A percentile compares a stretch with the other conserved stretches of the same genome.
phyloP scores from a whole-genome alignment of 2,888 invertebrate species.

The Noctua janthina region DNA sequence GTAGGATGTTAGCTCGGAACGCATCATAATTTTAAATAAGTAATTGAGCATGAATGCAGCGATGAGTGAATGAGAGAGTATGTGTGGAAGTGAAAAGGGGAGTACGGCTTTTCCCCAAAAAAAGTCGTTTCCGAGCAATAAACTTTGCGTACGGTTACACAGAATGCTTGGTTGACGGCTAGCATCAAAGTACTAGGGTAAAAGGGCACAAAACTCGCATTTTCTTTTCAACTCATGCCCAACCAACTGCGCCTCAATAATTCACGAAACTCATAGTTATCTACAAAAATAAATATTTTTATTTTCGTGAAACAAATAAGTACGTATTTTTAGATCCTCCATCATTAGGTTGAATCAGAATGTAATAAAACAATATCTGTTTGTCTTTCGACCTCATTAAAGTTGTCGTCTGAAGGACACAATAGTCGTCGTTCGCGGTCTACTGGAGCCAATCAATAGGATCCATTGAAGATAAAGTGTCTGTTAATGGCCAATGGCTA shows the following conservation, averaged over 20 bases:
- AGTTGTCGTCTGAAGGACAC: conserved; percentile 38
- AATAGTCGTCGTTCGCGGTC: conserved; percentile 47
- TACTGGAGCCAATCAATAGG: conserved; percentile 54
- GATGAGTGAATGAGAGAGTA: no score
- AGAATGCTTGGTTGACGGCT: no score
- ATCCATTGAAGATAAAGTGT: conserved; percentile 45
- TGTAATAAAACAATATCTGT: conserved; percentile 51
- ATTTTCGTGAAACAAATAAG: neutral
- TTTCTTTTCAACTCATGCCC: neutral
- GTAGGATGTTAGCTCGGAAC: no score
- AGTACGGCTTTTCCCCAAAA: no score
- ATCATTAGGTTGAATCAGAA: conserved; percentile 29
- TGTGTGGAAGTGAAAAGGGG: no score
- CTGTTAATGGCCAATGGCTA: conserved; percentile 36
- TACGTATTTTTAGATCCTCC: neutral
- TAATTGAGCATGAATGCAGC: no score
- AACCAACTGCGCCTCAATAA: neutral
- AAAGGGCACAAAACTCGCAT: neutral
- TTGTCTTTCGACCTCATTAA: conserved; percentile 54
- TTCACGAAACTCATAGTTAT: neutral
- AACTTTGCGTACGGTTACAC: no score
- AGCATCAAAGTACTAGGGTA: neutral
- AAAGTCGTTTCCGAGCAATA: no score
- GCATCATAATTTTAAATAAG: no score
- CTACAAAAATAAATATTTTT: neutral